These are phyloP conservation scores for Plectrocnemia conspersa DNA, from an alignment of 1,140 invertebrate species.

Conservation along the genomic window DNA sequence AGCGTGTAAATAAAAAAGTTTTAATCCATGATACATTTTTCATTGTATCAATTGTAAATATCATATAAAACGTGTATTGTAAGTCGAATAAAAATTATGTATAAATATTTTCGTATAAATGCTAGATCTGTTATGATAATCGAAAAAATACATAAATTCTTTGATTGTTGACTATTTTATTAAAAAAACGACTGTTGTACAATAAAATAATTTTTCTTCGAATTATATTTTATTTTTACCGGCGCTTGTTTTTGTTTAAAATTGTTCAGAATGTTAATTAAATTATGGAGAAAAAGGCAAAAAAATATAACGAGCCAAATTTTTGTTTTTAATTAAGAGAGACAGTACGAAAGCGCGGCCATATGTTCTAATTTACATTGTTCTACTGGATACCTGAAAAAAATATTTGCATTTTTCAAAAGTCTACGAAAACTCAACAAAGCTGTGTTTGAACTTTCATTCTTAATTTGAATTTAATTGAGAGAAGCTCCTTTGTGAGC, in stretches of 20 bases:
- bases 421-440: conserved; percentile 3
- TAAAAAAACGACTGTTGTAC: conserved; percentile 19
- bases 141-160: too few species aligned
- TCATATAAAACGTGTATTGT: too few species aligned
- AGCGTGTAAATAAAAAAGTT: too few species aligned
- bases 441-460: conserved; percentile 8
- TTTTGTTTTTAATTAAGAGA: conserved; percentile 22
- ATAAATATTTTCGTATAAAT: too few species aligned
- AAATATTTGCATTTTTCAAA: conserved; percentile 21
- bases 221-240: background rate
- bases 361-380: conserved; percentile 23
- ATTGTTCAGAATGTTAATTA: too few species aligned
- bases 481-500: conserved; percentile 8
- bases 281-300: conserved; percentile 16
- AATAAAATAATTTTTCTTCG: conserved; percentile 7
- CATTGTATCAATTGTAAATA: too few species aligned
- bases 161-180: too few species aligned
- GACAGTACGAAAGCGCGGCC: conserved; percentile 17
- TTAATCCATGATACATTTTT: too few species aligned
- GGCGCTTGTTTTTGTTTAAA: background rate
- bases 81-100: too few species aligned
- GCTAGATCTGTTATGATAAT: too few species aligned
- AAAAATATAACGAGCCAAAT: conserved; percentile 14
- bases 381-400: conserved; percentile 2
- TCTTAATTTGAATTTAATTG: conserved; percentile 25